These are phyloP conservation scores for Anser cygnoides DNA, from an alignment of 2,113 vertebrate genomes.

Conservation along the genomic window DNA sequence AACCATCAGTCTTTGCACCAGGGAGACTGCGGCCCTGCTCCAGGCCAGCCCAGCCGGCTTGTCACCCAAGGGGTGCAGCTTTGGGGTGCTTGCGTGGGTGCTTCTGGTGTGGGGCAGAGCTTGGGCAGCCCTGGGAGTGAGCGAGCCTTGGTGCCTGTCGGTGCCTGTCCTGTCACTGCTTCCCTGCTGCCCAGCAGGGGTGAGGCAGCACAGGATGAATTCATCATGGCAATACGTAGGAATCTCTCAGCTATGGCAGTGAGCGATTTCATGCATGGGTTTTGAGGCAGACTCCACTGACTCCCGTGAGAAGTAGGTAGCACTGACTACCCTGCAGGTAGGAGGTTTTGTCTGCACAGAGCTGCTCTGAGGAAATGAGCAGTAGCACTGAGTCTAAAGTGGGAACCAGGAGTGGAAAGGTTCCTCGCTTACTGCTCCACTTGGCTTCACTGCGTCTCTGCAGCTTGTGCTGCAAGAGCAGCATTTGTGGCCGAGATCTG, in stretches of 20 bases:
- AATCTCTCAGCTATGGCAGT: neutral
- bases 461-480: neutral
- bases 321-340: neutral
- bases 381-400: neutral
- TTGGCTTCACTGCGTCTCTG: neutral
- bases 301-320: no score
- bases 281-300: neutral
- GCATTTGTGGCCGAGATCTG: neutral
- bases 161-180: neutral
- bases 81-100: accelerated
- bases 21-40: neutral
- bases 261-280: neutral
- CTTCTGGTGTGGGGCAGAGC: neutral
- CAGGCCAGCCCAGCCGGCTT: neutral
- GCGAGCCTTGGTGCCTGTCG: neutral
- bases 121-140: neutral
- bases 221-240: neutral
- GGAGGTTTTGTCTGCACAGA: neutral
- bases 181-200: neutral
- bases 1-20: accelerated
- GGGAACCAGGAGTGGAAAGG: neutral
- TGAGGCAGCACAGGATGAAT: accelerated
- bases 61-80: neutral
- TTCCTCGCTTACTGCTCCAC: neutral
- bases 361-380: neutral